phyloP scores from a whole-genome alignment of 2,888 invertebrate genomes.

The Ceraclea dissimilis region DNA sequence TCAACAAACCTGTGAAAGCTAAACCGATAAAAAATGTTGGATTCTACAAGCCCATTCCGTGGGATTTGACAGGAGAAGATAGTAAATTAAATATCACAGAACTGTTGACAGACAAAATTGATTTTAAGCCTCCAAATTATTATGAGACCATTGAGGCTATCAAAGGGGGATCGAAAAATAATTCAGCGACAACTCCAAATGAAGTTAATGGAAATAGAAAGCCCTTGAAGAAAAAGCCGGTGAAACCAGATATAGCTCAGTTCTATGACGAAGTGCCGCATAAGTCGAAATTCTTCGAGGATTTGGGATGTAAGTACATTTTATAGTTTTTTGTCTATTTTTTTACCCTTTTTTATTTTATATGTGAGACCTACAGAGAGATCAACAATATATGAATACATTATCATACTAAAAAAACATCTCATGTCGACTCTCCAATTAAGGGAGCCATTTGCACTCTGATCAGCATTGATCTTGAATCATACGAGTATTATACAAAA shows the following conservation, averaged over 20 bases:
- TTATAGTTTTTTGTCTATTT: not conserved
- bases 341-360: not conserved
- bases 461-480: no score
- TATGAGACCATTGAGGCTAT: constrained; percentile 8
- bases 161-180: not conserved
- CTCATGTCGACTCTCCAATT: no score
- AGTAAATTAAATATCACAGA: constrained; percentile 5
- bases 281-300: constrained; percentile 61
- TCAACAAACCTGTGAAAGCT: constrained; percentile 2
- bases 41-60: constrained; percentile 6
- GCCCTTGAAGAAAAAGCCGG: constrained; percentile 8
- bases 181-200: not conserved
- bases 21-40: constrained; percentile 5
- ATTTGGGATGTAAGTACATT: constrained; percentile 57
- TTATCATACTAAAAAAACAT: not conserved
- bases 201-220: constrained; percentile 1
- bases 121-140: constrained; percentile 10
- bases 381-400: not conserved
- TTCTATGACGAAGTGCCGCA: constrained; percentile 27
- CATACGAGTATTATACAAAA: no score
- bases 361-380: no score
- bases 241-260: constrained; percentile 21
- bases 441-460: no score
- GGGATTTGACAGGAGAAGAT: constrained; percentile 1
- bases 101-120: not conserved